Conservation (phyloP, 1,140 invertebrate genomes). For the Drosophila nebulosa region DNA sequence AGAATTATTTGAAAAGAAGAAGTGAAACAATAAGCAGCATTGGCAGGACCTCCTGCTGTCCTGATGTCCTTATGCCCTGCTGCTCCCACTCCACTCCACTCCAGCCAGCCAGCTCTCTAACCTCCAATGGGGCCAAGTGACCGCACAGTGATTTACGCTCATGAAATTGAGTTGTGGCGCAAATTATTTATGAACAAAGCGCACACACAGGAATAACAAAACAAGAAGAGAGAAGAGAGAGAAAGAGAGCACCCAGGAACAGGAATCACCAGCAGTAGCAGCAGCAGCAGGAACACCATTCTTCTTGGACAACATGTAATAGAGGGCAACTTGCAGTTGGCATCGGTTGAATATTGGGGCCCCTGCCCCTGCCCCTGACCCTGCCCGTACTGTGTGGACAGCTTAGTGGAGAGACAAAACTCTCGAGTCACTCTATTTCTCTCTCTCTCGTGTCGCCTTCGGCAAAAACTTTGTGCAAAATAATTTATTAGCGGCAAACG, state of each 20-base stretch:
- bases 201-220: constrained; percentile 71
- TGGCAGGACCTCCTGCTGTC: constrained; percentile 23
- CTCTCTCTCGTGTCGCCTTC: constrained; percentile 23
- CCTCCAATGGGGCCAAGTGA: constrained; percentile 48
- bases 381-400: constrained; percentile 50
- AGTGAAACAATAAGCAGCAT: constrained; percentile 58
- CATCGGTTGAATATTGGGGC: constrained; percentile 9
- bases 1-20: constrained; percentile 64
- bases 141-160: constrained; percentile 76
- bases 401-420: constrained; percentile 43
- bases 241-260: background rate
- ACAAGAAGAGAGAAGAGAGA: constrained; percentile 15
- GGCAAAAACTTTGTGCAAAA: constrained; percentile 52
- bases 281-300: constrained; percentile 33
- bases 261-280: constrained; percentile 24
- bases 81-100: background rate
- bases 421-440: background rate
- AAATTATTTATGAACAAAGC: constrained; percentile 78
- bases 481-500: constrained; percentile 78
- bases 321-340: constrained; percentile 49
- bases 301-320: constrained; percentile 20
- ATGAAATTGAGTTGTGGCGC: constrained; percentile 77
- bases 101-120: background rate
- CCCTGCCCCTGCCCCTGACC: background rate
- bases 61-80: background rate